Percentiles rank a stretch among this genome's conserved stretches.
These are phyloP conservation scores for Pheosia gnoma DNA, from an alignment of 2,888 invertebrate genomes.

Conservation along the genomic window DNA sequence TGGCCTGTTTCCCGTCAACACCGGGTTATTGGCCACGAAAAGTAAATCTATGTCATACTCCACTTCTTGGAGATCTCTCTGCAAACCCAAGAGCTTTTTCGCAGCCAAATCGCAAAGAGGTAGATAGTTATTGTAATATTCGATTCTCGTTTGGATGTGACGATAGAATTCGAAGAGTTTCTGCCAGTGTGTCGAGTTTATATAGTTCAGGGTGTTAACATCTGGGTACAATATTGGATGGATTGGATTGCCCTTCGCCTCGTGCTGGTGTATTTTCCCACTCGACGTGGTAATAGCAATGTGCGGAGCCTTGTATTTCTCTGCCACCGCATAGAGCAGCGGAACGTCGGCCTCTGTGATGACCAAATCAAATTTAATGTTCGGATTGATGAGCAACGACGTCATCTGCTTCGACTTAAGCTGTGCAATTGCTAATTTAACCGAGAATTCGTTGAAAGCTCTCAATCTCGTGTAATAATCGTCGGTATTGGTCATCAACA, in stretches of 20 bases:
- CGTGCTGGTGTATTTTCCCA: slow-evolving; percentile 75
- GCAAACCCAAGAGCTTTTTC: slow-evolving; percentile 63
- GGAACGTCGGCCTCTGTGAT: slow-evolving; percentile 83
- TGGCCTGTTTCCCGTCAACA: slow-evolving; percentile 70
- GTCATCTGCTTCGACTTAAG: slow-evolving; percentile 71
- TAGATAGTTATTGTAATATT: slow-evolving; percentile 67
- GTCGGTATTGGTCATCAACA: slow-evolving; percentile 63
- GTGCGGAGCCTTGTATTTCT: slow-evolving; percentile 81
- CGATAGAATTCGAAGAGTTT: slow-evolving; percentile 63
- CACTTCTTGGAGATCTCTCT: slow-evolving; percentile 63
- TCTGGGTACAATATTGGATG: slow-evolving; percentile 81
- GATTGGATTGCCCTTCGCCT: slow-evolving; percentile 79
- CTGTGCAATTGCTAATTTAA: slow-evolving; percentile 70
- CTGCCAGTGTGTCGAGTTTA: slow-evolving; percentile 70
- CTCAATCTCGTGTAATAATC: slow-evolving; percentile 63
- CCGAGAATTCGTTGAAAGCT: slow-evolving; percentile 58
- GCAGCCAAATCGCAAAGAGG: slow-evolving; percentile 68
- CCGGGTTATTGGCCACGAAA: slow-evolving; percentile 68
- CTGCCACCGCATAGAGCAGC: slow-evolving; percentile 75
- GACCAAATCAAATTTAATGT: slow-evolving; percentile 81
- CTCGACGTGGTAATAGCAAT: slow-evolving; percentile 80
- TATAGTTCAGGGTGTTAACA: slow-evolving; percentile 68
- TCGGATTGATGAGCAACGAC: slow-evolving; percentile 67
- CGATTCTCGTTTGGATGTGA: slow-evolving; percentile 58
- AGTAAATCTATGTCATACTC: slow-evolving; percentile 75